A percentile compares a stretch with the other conserved stretches of the same genome.
These are phyloP conservation scores for Molossus alvarezi DNA, from an alignment of 2,797 vertebrate species.

Conservation along the genomic window DNA sequence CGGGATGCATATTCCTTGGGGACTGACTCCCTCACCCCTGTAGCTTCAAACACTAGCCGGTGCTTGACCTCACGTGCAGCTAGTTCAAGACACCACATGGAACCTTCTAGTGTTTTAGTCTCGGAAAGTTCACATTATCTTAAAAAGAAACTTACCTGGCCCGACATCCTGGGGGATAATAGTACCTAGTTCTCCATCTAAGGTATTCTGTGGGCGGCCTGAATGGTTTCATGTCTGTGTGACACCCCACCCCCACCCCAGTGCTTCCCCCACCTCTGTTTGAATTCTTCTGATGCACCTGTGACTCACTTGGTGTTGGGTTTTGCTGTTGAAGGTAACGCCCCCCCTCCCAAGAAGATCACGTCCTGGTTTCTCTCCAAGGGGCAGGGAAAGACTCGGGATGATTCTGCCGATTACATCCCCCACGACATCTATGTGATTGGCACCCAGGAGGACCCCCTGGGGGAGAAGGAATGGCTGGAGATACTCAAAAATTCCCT, in stretches of 20 bases:
- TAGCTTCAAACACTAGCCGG: neutral
- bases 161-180: neutral
- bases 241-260: neutral
- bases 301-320: constrained; percentile 84
- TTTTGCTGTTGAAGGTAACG: constrained; percentile 93
- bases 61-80: neutral
- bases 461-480: constrained; percentile 97
- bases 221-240: neutral
- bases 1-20: neutral
- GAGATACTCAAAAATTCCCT: constrained; percentile 94
- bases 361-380: constrained; percentile 98
- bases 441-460: constrained; percentile 97
- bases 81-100: neutral
- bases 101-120: neutral
- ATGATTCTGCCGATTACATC: constrained; percentile 98
- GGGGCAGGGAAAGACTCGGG: constrained; percentile 97
- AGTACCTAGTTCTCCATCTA: neutral
- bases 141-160: neutral
- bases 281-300: constrained; percentile 42
- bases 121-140: neutral
- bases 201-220: neutral
- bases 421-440: constrained; percentile 98
- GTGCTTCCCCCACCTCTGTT: neutral
- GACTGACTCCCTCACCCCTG: neutral
- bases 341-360: constrained; percentile 94